These are phyloP conservation scores for Cydia splendana DNA, from an alignment of 1,140 invertebrate genomes.

Conservation along the genomic window DNA sequence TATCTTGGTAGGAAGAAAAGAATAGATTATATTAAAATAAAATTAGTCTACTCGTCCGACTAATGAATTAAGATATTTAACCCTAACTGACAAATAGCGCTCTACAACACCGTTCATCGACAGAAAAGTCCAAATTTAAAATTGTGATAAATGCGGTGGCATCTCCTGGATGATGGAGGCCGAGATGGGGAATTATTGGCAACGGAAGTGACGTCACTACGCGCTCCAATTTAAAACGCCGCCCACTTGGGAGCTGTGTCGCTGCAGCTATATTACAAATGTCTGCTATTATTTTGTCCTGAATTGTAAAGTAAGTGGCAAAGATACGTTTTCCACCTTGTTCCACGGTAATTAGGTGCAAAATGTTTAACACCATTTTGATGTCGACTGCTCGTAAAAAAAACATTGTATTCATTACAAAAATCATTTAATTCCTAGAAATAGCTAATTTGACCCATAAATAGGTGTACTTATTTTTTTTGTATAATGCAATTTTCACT, in stretches of 20 bases:
- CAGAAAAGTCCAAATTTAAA: slow-evolving; percentile 72
- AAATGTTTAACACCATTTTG: background rate
- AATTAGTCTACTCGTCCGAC: no score
- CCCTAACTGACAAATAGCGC: background rate
- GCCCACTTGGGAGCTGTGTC: slow-evolving; percentile 44
- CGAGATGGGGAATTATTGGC: slow-evolving; percentile 74
- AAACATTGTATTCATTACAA: no score
- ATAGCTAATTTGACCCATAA: no score
- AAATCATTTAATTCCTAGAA: no score
- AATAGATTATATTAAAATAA: no score
- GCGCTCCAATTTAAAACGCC: slow-evolving; percentile 72
- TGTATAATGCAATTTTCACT: no score
- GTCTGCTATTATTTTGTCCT: background rate
- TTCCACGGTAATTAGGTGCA: slow-evolving; percentile 36
- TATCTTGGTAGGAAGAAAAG: no score
- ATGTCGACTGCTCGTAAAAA: no score
- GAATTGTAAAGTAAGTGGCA: background rate
- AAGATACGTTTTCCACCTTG: slow-evolving; percentile 34
- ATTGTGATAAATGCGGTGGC: slow-evolving; percentile 67
- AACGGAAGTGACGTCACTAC: slow-evolving; percentile 76
- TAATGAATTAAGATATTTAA: background rate
- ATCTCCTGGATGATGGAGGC: slow-evolving; percentile 70
- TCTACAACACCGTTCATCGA: slow-evolving; percentile 54
- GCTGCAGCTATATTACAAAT: slow-evolving; percentile 38
- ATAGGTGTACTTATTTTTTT: no score